A percentile compares a stretch with the other conserved stretches of the same genome.
phyloP scores from a whole-genome alignment of 2,888 invertebrate species.

The Scaptodrosophila latifasciaeformis region DNA sequence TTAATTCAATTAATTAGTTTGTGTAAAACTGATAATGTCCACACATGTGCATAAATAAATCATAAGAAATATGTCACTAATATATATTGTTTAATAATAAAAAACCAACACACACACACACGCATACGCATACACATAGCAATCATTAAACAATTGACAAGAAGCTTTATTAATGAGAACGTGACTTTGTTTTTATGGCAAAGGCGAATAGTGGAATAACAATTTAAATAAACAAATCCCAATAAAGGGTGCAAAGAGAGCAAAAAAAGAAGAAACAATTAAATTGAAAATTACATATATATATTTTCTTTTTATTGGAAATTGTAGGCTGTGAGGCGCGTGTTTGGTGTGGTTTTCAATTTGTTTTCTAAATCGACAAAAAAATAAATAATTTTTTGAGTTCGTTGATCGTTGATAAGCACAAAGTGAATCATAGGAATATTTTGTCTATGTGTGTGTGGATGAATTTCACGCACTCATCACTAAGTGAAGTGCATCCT shows the following conservation, averaged over 20 bases:
- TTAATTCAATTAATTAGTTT: too few relatives aligned
- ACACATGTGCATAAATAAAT: constrained; percentile 27
- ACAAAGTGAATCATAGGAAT: too few relatives aligned
- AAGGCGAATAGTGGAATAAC: constrained; percentile 30
- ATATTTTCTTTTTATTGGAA: too few relatives aligned
- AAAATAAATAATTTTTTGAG: too few relatives aligned
- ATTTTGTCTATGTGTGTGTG: constrained; percentile 2
- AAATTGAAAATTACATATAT: too few relatives aligned
- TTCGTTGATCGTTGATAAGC: background rate
- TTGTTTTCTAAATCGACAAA: too few relatives aligned
- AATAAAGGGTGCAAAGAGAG: too few relatives aligned
- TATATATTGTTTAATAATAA: constrained; percentile 34
- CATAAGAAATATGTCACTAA: constrained; percentile 53
- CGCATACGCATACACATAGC: constrained; percentile 18
- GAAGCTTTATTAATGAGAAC: constrained; percentile 42
- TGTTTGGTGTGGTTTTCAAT: too few relatives aligned
- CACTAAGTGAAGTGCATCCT: background rate
- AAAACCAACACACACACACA: constrained; percentile 50
- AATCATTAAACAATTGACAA: constrained; percentile 20
- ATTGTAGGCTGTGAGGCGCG: too few relatives aligned
- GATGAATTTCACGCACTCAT: constrained; percentile 9
- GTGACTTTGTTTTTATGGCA: constrained; percentile 56
- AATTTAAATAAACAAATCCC: constrained; percentile 10
- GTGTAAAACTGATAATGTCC: too few relatives aligned
- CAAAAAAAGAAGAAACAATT: too few relatives aligned